These are phyloP conservation scores for Amblyteles armatorius DNA, from an alignment of 2,888 invertebrate species.

Conservation along the genomic window DNA sequence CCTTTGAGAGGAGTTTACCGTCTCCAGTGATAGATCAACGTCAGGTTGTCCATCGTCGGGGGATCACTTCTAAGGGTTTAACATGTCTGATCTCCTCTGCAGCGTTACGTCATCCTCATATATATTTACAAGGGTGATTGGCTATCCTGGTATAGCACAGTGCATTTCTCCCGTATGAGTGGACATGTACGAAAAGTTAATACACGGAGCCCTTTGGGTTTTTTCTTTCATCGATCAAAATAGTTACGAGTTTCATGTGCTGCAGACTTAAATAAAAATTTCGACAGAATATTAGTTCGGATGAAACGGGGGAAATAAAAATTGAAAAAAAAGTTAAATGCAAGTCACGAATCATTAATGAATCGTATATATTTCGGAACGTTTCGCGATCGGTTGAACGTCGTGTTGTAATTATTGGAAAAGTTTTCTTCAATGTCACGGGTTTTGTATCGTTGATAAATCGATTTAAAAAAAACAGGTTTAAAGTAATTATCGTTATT, in stretches of 20 bases:
- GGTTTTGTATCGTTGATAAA: background rate
- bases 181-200: background rate
- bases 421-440: background rate
- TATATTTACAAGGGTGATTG: conserved; percentile 42
- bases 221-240: too few relatives aligned
- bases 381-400: too few relatives aligned
- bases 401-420: background rate
- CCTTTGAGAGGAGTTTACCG: conserved; percentile 46
- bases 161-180: conserved; percentile 1
- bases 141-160: conserved; percentile 13
- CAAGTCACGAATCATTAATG: too few relatives aligned
- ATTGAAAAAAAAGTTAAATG: too few relatives aligned
- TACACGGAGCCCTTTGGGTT: too few relatives aligned
- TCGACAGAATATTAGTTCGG: too few relatives aligned
- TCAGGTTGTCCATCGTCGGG: conserved; percentile 58
- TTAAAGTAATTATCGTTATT: background rate
- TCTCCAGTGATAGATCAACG: conserved; percentile 64
- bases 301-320: too few relatives aligned
- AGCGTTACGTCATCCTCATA: conserved; percentile 54
- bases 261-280: too few relatives aligned
- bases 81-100: conserved; percentile 33
- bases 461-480: background rate
- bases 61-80: conserved; percentile 56
- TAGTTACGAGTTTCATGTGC: too few relatives aligned
- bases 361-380: background rate